Conservation (phyloP, 2,797 vertebrate species). For the Anguilla anguilla region DNA sequence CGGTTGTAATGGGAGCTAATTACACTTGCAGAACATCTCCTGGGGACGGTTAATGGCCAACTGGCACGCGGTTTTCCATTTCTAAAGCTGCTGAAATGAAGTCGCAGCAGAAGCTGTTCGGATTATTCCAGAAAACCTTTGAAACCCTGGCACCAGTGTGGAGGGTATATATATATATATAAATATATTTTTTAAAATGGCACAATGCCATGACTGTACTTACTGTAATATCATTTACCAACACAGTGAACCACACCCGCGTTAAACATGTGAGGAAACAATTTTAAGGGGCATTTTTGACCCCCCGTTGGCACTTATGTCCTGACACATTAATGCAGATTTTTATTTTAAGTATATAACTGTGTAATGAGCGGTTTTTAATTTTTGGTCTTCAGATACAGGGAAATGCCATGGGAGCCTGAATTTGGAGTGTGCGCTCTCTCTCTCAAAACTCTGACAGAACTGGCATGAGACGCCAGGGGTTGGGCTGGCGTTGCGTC, state of each 20-base stretch:
- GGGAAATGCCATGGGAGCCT: not conserved
- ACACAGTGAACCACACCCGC: not conserved
- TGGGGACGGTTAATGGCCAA: not conserved
- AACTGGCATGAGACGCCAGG: not conserved
- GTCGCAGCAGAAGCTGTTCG: not conserved
- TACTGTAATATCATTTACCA: not conserved
- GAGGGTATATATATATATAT: not conserved
- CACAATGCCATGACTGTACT: not conserved
- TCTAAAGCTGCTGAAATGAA: constrained; percentile 26
- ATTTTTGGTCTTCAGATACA: not conserved
- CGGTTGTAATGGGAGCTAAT: not conserved
- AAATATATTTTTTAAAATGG: not conserved
- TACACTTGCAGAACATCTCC: constrained; percentile 4
- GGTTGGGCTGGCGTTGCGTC: not conserved
- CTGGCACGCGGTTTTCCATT: not conserved
- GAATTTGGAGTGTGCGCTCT: not conserved
- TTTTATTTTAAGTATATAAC: not conserved
- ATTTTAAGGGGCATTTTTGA: not conserved
- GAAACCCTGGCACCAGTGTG: not conserved
- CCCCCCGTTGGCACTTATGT: not conserved
- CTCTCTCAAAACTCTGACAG: not conserved
- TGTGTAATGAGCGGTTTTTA: not conserved
- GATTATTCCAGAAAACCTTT: constrained; percentile 10
- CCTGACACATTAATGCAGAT: not conserved
- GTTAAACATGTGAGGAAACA: not conserved